Base-by-base conservation (phyloP, 2,888 invertebrate genomes). In the Glyphotaelius pellucidus region DNA sequence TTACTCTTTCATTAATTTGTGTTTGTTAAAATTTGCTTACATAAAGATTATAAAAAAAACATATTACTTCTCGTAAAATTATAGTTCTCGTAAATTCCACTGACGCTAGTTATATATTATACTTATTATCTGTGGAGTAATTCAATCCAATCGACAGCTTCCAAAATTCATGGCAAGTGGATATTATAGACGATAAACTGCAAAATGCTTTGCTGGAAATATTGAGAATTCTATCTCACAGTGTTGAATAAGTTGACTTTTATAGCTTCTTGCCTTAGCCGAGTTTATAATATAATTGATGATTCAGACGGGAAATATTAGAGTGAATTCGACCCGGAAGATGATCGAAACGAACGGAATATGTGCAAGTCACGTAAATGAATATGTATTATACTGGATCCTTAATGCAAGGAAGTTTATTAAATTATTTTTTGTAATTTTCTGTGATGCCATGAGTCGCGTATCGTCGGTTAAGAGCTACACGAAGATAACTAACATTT, bases 201-300 rank as follows among this genome's bases (percentile, higher is more conserved):
- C 30, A 14, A 30, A 86, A 42, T 86, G 42, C n/a, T n/a, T 47
- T 47, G n/a, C 47, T 14, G 47, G 42, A 42, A n/a, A 30, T 86
- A 86, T 86, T 86, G 47, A 86, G 42, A 86, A 42, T 86, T 86
- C 86, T 47, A n/a, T 42, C n/a, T 86, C 86, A 42, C 4, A 47
- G n/a, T 86, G 85, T 86, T 38, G 47, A 86, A 86, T 86, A 86
- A 86, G 86, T 42, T 86, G 47, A 42, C 86, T 47, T 86, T 86
- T 86, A 86, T 86, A 47, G 86, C 86, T 86, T 32, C 42, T 86
- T 47, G 19, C 86, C 47, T 47, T 86, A 42, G 86, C 47, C 47
- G 86, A 47, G 86, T 86, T 86, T 67, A 79, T 88, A n/a, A 67
- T 67, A 67, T n/a, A 88, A 88, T 88, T 79, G 88, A 88, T 88